A percentile compares a stretch with the other conserved stretches of the same genome.
phyloP scores from a whole-genome alignment of 2,888 invertebrate genomes.

The Euplagia quadripunctaria region DNA sequence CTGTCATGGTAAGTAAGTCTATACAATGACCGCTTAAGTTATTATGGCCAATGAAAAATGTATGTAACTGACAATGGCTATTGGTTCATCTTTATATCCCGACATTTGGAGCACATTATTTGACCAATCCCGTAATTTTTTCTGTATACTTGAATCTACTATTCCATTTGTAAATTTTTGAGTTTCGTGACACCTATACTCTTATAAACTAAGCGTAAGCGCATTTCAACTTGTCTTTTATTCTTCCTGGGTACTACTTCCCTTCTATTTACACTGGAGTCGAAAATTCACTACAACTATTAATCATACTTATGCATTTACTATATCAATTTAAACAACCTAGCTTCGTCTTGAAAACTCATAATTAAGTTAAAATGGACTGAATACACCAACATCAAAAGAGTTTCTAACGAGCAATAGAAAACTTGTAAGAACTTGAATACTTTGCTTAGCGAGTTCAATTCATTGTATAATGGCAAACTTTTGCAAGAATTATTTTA shows the following conservation, averaged over 20 bases:
- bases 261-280: not conserved
- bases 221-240: not conserved
- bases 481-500: conserved; percentile 48
- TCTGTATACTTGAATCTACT: not conserved
- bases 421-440: conserved; percentile 56
- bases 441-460: conserved; percentile 45
- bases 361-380: conserved; percentile 20
- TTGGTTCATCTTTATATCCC: no score
- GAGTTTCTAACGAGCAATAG: conserved; percentile 47
- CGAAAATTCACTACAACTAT: not conserved
- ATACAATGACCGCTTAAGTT: no score
- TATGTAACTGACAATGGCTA: no score
- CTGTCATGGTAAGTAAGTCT: no score
- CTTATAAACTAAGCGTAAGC: not conserved
- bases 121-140: no score
- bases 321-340: conserved; percentile 6
- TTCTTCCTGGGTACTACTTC: not conserved
- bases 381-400: conserved; percentile 25
- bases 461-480: conserved; percentile 44
- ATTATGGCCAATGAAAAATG: no score
- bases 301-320: conserved; percentile 1
- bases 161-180: not conserved
- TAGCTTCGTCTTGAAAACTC: conserved; percentile 26
- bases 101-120: not conserved
- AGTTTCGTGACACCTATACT: not conserved